Conservation (phyloP, 2,888 invertebrate species). For the Drosophila gaucha region DNA sequence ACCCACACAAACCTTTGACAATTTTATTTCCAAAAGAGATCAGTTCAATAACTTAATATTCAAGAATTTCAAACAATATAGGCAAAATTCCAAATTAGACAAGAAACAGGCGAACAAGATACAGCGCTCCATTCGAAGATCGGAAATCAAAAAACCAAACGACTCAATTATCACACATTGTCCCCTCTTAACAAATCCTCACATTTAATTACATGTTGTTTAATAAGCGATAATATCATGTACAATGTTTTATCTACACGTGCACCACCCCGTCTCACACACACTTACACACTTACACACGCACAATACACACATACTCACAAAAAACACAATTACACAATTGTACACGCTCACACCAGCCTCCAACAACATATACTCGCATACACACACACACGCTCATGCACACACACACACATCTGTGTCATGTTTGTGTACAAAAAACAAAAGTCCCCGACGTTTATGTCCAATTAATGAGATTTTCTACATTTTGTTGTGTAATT, state of each 20-base stretch:
- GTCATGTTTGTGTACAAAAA: constrained; percentile 43
- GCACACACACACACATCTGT: constrained; percentile 31
- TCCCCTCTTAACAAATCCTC: constrained; percentile 6
- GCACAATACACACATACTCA: not conserved
- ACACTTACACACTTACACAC: not conserved
- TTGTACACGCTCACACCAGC: constrained; percentile 19
- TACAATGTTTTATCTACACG: constrained; percentile 64
- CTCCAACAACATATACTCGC: constrained; percentile 12
- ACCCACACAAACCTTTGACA: not conserved
- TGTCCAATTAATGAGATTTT: constrained; percentile 55
- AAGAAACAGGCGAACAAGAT: constrained; percentile 21
- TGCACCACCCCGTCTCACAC: constrained; percentile 19
- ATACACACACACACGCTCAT: constrained; percentile 26
- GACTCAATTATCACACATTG: constrained; percentile 8
- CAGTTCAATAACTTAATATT: constrained; percentile 21
- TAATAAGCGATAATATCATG: constrained; percentile 69
- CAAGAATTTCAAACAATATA: constrained; percentile 4
- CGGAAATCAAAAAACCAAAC: constrained; percentile 24
- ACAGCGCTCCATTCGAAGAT: constrained; percentile 53
- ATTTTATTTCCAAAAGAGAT: constrained; percentile 23
- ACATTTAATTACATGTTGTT: constrained; percentile 48
- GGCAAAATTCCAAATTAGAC: constrained; percentile 44
- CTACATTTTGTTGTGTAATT: constrained; percentile 45
- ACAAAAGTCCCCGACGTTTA: constrained; percentile 60
- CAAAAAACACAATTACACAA: constrained; percentile 13